Conservation (phyloP, 2,113 vertebrate genomes). For the zebrafish (Danio rerio) region GRCz12tu NC_133187.1:35298001-35298500, state of each 20-base stretch:
- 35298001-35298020: too few species aligned
- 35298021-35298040: too few species aligned
- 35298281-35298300: constrained; percentile 57
- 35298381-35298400: constrained; percentile 68
- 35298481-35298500: neutral
- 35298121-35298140: too few species aligned
- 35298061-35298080: too few species aligned
- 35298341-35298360: constrained; percentile 75
- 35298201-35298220: neutral
- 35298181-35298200: neutral
- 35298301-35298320: constrained; percentile 66
- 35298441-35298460: neutral
- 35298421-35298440: neutral
- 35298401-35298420: constrained; percentile 46
- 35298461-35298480: neutral
- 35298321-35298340: constrained; percentile 81
- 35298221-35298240: constrained; percentile 62
- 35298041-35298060: too few species aligned
- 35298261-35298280: constrained; percentile 46
- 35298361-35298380: constrained; percentile 66
- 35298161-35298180: neutral
- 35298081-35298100: too few species aligned
- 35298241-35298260: constrained; percentile 56
- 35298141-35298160: too few species aligned
- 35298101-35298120: too few species aligned